Conservation (phyloP, 2,888 invertebrate species). For the Lochmaea capreae region DNA sequence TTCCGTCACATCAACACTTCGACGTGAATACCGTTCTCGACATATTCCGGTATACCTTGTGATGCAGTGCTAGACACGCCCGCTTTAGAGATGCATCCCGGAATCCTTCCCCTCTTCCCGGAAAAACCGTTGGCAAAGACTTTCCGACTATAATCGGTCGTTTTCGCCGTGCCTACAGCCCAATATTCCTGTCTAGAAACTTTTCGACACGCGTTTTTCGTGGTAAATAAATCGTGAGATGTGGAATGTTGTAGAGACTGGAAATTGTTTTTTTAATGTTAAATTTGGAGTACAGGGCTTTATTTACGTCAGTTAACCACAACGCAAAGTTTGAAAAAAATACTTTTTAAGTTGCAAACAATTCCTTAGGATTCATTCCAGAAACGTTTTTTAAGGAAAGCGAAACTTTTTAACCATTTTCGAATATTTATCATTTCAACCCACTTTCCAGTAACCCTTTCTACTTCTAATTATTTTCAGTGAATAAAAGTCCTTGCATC, state of each 20-base stretch:
- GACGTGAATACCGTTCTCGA: neutral
- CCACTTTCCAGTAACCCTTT: no score
- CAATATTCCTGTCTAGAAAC: neutral
- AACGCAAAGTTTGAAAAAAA: no score
- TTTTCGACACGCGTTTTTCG: neutral
- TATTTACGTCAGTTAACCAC: no score
- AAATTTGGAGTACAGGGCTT: no score
- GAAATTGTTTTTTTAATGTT: neutral
- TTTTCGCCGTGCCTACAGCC: conserved; percentile 33
- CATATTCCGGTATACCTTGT: conserved; percentile 47
- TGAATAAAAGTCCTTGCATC: no score
- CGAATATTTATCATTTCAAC: no score
- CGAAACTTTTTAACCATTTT: no score
- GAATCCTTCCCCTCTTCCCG: conserved; percentile 56
- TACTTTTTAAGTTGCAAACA: no score
- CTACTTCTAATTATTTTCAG: no score
- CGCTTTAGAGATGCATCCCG: conserved; percentile 57
- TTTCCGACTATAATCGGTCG: conserved; percentile 45
- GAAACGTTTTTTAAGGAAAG: no score
- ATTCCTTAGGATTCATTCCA: no score
- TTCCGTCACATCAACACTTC: conserved; percentile 10
- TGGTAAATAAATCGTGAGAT: neutral
- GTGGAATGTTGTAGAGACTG: neutral
- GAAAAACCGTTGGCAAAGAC: conserved; percentile 51
- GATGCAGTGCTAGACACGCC: conserved; percentile 61